Evolutionary conservation across 2,797 vertebrate genomes (phyloP).

Genomic region (Xenentodon cancila): DNA sequence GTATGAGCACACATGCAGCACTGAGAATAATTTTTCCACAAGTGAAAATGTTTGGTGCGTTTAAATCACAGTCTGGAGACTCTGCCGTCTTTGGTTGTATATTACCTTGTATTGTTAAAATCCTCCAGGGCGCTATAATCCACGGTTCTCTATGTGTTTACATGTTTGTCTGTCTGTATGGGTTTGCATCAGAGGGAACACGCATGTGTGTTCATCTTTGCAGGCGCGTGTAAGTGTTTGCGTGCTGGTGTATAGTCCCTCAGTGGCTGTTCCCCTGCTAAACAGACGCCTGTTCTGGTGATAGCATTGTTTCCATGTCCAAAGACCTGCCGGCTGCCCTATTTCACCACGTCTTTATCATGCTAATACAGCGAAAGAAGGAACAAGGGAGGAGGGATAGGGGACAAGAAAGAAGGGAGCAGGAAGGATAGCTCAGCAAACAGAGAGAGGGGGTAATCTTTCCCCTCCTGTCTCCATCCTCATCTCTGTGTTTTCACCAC

Average conservation of each 20-base stretch:
- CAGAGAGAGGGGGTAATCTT: slow-evolving; percentile 69
- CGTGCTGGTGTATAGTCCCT: slow-evolving; percentile 57
- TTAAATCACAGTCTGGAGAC: slow-evolving; percentile 28
- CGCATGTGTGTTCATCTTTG: slow-evolving; percentile 21
- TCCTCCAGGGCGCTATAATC: slow-evolving; percentile 64
- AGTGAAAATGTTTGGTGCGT: slow-evolving; percentile 2
- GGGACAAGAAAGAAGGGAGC: slow-evolving; percentile 33
- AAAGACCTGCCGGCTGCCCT: slow-evolving; percentile 80
- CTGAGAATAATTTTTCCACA: too few species aligned
- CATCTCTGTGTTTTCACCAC: slow-evolving; percentile 50
- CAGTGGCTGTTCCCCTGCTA: slow-evolving; percentile 64
- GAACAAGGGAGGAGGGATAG: slow-evolving; percentile 56
- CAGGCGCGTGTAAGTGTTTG: slow-evolving; percentile 3
- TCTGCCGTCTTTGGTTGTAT: slow-evolving; percentile 49
- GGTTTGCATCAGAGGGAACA: slow-evolving; percentile 47
- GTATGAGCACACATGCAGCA: too few species aligned
- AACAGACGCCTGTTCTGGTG: slow-evolving; percentile 71
- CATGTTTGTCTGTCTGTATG: slow-evolving; percentile 52
- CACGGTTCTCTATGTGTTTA: slow-evolving; percentile 51
- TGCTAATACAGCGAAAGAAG: slow-evolving; percentile 73
- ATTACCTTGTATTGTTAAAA: slow-evolving; percentile 66
- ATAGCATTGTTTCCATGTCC: slow-evolving; percentile 81
- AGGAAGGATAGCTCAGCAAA: slow-evolving; percentile 69
- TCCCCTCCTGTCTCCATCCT: slow-evolving; percentile 58
- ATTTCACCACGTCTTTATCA: slow-evolving; percentile 80